phyloP scores from a whole-genome alignment of 2,113 vertebrate species.

The Murina feae region DNA sequence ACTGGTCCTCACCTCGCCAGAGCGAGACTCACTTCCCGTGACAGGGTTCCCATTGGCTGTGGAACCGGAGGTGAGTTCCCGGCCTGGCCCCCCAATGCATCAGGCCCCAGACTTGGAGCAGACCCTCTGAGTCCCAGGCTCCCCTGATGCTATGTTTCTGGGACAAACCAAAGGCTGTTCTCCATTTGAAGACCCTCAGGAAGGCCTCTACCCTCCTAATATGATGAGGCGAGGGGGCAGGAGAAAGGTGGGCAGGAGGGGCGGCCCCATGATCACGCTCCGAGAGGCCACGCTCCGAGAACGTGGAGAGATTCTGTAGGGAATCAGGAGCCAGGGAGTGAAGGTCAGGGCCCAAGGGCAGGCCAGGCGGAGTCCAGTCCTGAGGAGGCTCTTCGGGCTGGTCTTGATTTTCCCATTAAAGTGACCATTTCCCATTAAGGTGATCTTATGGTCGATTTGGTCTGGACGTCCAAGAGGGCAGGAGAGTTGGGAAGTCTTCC shows the following conservation, averaged over 20 bases:
- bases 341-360: background rate
- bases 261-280: background rate
- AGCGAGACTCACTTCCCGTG: background rate
- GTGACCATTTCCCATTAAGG: too few relatives aligned
- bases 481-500: background rate
- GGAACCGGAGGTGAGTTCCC: background rate
- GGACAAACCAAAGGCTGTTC: background rate
- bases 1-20: background rate
- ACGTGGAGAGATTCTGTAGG: fast-evolving
- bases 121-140: background rate
- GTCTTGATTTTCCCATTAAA: background rate
- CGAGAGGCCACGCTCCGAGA: too few relatives aligned
- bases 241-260: background rate
- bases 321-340: background rate
- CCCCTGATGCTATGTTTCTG: background rate
- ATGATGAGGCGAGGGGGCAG: background rate
- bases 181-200: background rate
- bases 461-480: background rate
- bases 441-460: fast-evolving
- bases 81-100: background rate
- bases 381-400: background rate
- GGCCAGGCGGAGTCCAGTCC: fast-evolving
- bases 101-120: background rate
- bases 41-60: background rate
- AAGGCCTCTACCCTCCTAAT: fast-evolving